Evolutionary conservation across 2,888 invertebrate species (phyloP).

Genomic region (Spodoptera littoralis): DNA sequence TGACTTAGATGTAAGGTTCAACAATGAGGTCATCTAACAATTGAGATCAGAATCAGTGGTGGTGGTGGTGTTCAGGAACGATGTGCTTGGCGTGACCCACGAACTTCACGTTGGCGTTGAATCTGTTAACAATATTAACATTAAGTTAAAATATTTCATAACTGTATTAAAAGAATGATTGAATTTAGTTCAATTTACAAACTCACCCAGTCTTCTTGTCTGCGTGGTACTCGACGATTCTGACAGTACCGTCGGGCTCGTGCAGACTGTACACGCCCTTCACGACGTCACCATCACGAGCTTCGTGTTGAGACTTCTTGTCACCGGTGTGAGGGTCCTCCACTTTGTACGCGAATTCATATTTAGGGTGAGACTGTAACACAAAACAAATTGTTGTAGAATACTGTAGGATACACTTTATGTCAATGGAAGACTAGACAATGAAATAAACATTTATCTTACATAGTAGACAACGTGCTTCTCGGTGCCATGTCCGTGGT

Average conservation of each 20-base stretch:
- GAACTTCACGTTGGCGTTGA: no score
- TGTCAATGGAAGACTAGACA: no score
- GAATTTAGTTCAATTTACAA: no score
- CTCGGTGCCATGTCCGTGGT: slow-evolving; percentile 30
- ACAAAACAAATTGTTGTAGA: no score
- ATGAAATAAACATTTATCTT: background rate
- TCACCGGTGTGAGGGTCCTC: no score
- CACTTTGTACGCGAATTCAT: no score
- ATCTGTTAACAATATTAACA: no score
- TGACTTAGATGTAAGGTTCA: slow-evolving; percentile 13
- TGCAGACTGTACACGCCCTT: slow-evolving; percentile 76
- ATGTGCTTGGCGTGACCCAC: no score
- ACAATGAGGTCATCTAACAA: background rate
- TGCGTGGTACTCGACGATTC: slow-evolving; percentile 80
- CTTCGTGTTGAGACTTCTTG: slow-evolving; percentile 48
- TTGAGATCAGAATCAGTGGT: slow-evolving; percentile 34
- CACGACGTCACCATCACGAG: slow-evolving; percentile 69
- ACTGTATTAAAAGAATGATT: no score
- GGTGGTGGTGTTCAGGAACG: slow-evolving; percentile 3
- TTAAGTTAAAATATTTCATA: no score
- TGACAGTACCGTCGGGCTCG: slow-evolving; percentile 79
- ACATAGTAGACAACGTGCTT: slow-evolving; percentile 41
- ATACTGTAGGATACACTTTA: no score
- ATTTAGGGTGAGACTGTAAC: background rate
- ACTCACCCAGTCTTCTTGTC: slow-evolving; percentile 59